phyloP scores from a whole-genome alignment of 2,888 invertebrate species.

The Andrena praecox region DNA sequence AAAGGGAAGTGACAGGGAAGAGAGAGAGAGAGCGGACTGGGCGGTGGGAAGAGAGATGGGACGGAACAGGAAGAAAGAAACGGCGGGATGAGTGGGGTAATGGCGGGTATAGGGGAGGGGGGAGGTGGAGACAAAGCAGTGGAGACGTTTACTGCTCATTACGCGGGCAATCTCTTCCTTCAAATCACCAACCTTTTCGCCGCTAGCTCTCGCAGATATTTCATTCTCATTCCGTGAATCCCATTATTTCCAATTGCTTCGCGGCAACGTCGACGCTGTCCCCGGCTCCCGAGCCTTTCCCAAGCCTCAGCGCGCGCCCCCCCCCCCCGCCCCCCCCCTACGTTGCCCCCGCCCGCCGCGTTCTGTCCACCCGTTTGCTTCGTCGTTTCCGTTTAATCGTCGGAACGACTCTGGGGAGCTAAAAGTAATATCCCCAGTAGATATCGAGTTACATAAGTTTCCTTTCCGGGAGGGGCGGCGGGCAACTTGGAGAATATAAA shows the following conservation, averaged over 20 bases:
- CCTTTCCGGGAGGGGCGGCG: background rate
- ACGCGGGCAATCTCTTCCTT: slow-evolving; percentile 65
- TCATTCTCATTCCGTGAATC: slow-evolving; percentile 63
- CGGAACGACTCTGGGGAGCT: slow-evolving; percentile 9
- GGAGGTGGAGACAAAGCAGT: slow-evolving; percentile 1
- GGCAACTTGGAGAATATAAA: slow-evolving; percentile 41
- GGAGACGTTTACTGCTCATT: slow-evolving; percentile 57
- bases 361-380: slow-evolving; percentile 12
- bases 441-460: slow-evolving; percentile 67
- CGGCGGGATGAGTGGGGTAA: background rate
- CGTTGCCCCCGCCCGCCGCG: background rate
- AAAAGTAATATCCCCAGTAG: slow-evolving; percentile 44
- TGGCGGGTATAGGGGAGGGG: background rate
- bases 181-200: slow-evolving; percentile 60
- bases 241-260: slow-evolving; percentile 67
- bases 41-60: background rate
- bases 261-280: slow-evolving; percentile 29
- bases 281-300: slow-evolving; percentile 2
- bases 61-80: slow-evolving; percentile 13
- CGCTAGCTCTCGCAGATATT: slow-evolving; percentile 56
- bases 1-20: background rate
- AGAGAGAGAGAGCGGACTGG: too few relatives aligned
- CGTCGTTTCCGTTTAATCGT: slow-evolving; percentile 57
- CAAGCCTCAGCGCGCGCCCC: slow-evolving; percentile 14
- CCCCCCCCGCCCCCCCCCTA: background rate